These are phyloP conservation scores for Nudaria mundana DNA, from an alignment of 2,888 invertebrate species.

Conservation along the genomic window DNA sequence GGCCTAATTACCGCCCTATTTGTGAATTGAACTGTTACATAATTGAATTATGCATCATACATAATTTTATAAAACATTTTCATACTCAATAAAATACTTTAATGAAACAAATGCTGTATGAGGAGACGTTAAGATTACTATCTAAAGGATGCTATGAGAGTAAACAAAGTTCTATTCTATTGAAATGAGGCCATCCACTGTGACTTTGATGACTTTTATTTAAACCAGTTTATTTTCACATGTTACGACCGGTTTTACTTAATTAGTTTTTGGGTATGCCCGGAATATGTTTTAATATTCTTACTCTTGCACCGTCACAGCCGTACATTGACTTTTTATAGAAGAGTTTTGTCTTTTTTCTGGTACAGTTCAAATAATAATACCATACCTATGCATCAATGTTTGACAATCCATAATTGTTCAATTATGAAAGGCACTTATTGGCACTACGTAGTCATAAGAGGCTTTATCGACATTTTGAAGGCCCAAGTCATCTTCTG, in stretches of 20 bases:
- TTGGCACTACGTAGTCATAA: no score
- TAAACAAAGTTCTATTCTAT: background rate
- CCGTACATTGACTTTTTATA: no score
- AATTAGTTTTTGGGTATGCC: background rate
- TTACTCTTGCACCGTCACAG: no score
- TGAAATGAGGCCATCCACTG: background rate
- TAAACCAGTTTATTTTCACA: background rate
- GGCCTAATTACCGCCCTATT: slow-evolving; percentile 42
- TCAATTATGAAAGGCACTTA: no score
- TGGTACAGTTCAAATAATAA: no score
- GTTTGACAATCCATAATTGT: no score
- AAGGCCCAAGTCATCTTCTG: no score
- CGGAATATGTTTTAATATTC: background rate
- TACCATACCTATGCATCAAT: no score
- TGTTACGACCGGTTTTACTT: background rate
- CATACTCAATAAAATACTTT: slow-evolving; percentile 6
- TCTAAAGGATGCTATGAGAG: background rate
- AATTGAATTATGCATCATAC: slow-evolving; percentile 14
- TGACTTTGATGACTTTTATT: background rate
- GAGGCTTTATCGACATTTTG: no score
- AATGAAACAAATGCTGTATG: no score
- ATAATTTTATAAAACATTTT: slow-evolving; percentile 3
- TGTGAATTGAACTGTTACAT: slow-evolving; percentile 32
- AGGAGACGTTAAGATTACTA: no score
- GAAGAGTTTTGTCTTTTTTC: no score